Percentiles rank a stretch among this genome's conserved stretches.
phyloP scores from a whole-genome alignment of 1,140 invertebrate species.

The Microvelia longipes region DNA sequence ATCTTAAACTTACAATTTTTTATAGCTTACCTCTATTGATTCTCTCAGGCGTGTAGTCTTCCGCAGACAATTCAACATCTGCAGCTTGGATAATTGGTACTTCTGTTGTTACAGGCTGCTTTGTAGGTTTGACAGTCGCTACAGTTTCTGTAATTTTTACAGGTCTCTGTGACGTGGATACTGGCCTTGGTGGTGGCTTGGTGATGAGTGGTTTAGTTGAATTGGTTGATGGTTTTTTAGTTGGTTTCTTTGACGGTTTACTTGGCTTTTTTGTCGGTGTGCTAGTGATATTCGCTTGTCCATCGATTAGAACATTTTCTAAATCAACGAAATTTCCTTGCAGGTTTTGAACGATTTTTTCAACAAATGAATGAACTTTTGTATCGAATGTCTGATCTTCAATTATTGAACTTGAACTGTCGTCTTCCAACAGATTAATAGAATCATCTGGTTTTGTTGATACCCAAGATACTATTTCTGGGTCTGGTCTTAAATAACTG shows the following conservation, averaged over 20 bases:
- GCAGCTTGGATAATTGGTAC: too few relatives aligned
- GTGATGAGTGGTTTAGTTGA: conserved; percentile 7
- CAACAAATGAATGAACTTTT: conserved; percentile 64
- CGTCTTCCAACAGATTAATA: conserved; percentile 31
- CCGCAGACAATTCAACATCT: not conserved
- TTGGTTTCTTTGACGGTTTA: conserved; percentile 32
- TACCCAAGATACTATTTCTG: conserved; percentile 11
- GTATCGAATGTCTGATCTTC: conserved; percentile 57
- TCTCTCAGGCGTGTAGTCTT: not conserved
- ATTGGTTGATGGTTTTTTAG: conserved; percentile 24
- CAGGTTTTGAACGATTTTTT: conserved; percentile 62
- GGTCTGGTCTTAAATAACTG: conserved; percentile 34
- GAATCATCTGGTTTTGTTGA: conserved; percentile 12
- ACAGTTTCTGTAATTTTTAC: not conserved
- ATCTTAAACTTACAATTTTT: too few relatives aligned
- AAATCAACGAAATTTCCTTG: conserved; percentile 64
- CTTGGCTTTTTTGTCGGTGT: conserved; percentile 28
- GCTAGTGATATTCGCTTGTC: conserved; percentile 17
- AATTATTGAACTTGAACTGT: conserved; percentile 51
- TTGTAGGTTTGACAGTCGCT: not conserved
- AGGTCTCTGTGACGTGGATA: not conserved
- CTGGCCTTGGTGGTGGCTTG: conserved; percentile 14
- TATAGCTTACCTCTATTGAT: not conserved
- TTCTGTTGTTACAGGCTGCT: not conserved
- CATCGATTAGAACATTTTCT: conserved; percentile 53